Conservation (phyloP, 92 coral and sea anemone genomes). For the Micromussa lordhowensis region DNA sequence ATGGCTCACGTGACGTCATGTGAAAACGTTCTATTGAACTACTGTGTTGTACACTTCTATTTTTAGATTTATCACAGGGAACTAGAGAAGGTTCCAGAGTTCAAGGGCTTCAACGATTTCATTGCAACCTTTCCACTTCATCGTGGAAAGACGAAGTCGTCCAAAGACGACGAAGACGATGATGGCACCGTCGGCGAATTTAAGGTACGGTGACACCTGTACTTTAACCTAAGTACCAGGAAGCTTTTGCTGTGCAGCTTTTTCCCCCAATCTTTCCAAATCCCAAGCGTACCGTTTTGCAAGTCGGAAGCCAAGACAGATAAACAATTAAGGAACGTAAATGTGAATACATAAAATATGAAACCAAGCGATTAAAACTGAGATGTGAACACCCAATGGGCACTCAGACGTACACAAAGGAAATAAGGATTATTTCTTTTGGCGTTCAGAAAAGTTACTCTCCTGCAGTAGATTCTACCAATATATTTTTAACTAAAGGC, state of each 20-base stretch:
- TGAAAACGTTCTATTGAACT: not conserved
- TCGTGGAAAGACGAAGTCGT: conserved; percentile 90
- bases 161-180: conserved; percentile 81
- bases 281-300: too few relatives aligned
- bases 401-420: too few relatives aligned
- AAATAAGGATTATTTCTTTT: too few relatives aligned
- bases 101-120: conserved; percentile 83
- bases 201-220: conserved; percentile 65
- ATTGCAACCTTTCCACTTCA: conserved; percentile 82
- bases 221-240: not conserved
- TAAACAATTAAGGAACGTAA: not conserved
- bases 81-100: conserved; percentile 89
- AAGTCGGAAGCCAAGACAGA: not conserved
- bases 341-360: not conserved
- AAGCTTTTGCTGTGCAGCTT: not conserved
- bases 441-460: too few relatives aligned
- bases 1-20: not conserved
- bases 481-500: too few relatives aligned
- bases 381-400: too few relatives aligned
- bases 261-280: too few relatives aligned
- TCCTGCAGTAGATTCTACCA: too few relatives aligned
- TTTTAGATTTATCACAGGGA: conserved; percentile 85
- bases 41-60: not conserved
- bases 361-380: too few relatives aligned
- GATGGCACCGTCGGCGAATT: conserved; percentile 88